Base-by-base conservation (phyloP, 2,797 vertebrate genomes). In the Siniperca obscura region DNA sequence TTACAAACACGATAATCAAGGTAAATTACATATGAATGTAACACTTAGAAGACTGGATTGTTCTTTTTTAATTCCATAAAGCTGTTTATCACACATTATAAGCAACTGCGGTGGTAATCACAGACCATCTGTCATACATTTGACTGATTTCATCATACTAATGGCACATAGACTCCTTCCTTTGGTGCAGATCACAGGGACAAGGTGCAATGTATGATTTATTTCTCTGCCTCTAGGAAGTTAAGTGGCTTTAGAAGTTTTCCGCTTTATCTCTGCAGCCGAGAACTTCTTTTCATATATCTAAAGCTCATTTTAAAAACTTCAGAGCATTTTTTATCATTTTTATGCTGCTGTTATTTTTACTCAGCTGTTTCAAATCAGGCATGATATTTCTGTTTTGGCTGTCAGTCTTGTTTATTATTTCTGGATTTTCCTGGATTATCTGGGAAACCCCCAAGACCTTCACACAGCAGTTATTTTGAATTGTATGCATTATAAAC, bases 341-440 rank as follows among this genome's bases (percentile, higher is more conserved):
- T 85, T 93, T 85, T 34, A 68, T 86, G 78, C 74, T 30, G 14
- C 55, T 78, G 56, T 80, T 84, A 83, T 87, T 90, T 86, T 80
- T 53, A 75, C 69, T 61, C 61, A 0, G 74, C 44, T 65, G 36
- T 59, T 59, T 87, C 52, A 70, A 85, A 85, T 74, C 19, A 30
- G 21, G 36, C 78, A 25, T 76, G 40, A 72, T 83, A 52, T 91
- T 88, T 88, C 60, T 76, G 27, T 66, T 81, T 71, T 66, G 76
- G 68, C 80, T 83, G 68, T 74, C 81, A 84, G 70, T 87, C 77
- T 81, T 83, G 61, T 90, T 90, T 90, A 85, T 91, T 89, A 87
- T 87, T 88, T 83, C 40, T 0, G 79, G 72, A 88, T 92, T 90
- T 85, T 84, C 80, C 3, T 0, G 12, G 89, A 92, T 93, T 91